Base-by-base conservation (phyloP, 2,113 vertebrate species). In the Pantherophis guttatus region DNA sequence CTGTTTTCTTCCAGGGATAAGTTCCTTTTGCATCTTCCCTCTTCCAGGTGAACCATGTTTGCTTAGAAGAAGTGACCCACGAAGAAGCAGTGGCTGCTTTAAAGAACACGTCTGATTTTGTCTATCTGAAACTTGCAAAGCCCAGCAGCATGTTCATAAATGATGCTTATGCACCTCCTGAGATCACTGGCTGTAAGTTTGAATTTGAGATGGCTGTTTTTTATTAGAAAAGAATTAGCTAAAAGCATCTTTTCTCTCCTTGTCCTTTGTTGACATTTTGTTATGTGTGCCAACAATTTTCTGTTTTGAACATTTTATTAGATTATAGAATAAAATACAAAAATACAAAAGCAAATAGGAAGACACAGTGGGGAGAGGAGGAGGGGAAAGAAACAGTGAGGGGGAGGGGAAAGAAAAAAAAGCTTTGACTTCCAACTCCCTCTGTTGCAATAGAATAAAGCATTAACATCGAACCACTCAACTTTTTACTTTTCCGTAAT, bases 81-180 rank as follows among this genome's bases (percentile, higher is more conserved):
- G 99, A 99, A 97, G 99, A 99, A 96, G 99, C 99, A 92, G 99
- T 99, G 97, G 99, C 99, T 93, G 99, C 99, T 97, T 98, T 99
- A 98, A 99, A 99, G 97, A 99, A 99, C 95, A 99, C 99, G 13
- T 98, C 99, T 17, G 99, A 99, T 92, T 99, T 99, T 95, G 99
- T 99, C 93, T 99, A 98, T 97, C 97, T 99, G 97, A 99, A 99
- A 97, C 99, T 99, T 95, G 99, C 99, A 59, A 99, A 99, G 97
- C 99, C 99, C 91, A 99, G 98, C 97, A 99, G 98, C 97, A 97
- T 99, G 98, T 99, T 99, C 97, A 98, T 99, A 97, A 99, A 98
- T 88, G 99, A 99, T 95, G 98, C 98, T 95, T 99, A 98, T 39
- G 97, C 97, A 11, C 98, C 99, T 85, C 99, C 99, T 39, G 99